Percentiles rank a stretch among this genome's conserved stretches.
phyloP scores from a whole-genome alignment of 2,888 invertebrate genomes.

The Pseudoips prasinana region DNA sequence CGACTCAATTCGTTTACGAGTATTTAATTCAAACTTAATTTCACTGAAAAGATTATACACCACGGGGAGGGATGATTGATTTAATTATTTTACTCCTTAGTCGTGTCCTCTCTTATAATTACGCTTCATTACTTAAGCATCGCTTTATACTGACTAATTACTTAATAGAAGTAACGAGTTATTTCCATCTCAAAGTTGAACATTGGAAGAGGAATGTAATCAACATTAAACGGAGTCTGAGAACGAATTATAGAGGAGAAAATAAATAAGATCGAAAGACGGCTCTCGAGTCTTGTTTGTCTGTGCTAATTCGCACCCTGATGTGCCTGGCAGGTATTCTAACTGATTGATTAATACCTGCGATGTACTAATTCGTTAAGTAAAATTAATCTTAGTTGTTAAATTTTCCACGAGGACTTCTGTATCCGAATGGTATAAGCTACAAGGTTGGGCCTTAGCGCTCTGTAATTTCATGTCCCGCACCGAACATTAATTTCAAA shows the following conservation, averaged over 20 bases:
- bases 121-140: slow-evolving; percentile 80
- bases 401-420: too few species aligned
- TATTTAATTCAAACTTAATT: slow-evolving; percentile 75
- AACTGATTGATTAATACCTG: slow-evolving; percentile 31
- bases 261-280: slow-evolving; percentile 59
- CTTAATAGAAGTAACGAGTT: slow-evolving; percentile 81
- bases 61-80: slow-evolving; percentile 75
- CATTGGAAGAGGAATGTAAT: slow-evolving; percentile 64
- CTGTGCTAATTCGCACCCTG: slow-evolving; percentile 31
- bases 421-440: too few species aligned
- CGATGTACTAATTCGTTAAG: slow-evolving; percentile 14
- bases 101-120: slow-evolving; percentile 81
- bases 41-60: slow-evolving; percentile 76
- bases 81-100: slow-evolving; percentile 77
- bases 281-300: slow-evolving; percentile 35
- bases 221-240: slow-evolving; percentile 64
- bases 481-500: too few species aligned
- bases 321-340: slow-evolving; percentile 25
- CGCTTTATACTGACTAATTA: slow-evolving; percentile 79
- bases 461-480: too few species aligned
- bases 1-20: slow-evolving; percentile 54
- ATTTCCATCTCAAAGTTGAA: slow-evolving; percentile 73
- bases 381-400: slow-evolving; percentile 11
- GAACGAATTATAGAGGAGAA: slow-evolving; percentile 62
- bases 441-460: too few species aligned